Evolutionary conservation across 1,140 invertebrate genomes (phyloP).

Genomic region (Drosophila elegans): DNA sequence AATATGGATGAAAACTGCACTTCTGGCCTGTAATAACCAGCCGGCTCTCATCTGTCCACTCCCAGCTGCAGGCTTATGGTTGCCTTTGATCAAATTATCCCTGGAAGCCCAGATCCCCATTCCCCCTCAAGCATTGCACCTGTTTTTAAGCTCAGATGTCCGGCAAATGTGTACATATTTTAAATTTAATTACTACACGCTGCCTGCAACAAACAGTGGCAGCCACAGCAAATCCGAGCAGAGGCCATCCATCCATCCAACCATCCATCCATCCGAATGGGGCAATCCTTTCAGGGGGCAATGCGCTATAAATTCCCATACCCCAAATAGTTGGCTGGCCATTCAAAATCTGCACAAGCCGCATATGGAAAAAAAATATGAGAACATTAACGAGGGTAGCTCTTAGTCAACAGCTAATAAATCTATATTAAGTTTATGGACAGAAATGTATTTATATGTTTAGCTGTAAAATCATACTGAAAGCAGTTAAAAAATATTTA

Average conservation of each 20-base stretch:
- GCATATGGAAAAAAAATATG: constrained; percentile 40
- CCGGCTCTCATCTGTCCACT: constrained; percentile 21
- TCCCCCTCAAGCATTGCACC: constrained; percentile 38
- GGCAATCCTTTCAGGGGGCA: constrained; percentile 58
- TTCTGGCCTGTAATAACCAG: constrained; percentile 44
- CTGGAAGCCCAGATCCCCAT: not conserved
- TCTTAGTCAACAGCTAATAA: not conserved
- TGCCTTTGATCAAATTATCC: constrained; percentile 80
- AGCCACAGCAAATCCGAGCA: constrained; percentile 63
- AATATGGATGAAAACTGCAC: constrained; percentile 38
- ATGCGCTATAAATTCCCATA: constrained; percentile 59
- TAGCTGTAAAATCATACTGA: not conserved
- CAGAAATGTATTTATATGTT: no score
- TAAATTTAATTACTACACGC: constrained; percentile 80
- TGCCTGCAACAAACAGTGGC: constrained; percentile 55
- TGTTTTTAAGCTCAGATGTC: constrained; percentile 70
- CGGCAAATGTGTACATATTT: constrained; percentile 74
- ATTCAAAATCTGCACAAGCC: constrained; percentile 60
- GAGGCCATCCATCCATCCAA: constrained; percentile 38
- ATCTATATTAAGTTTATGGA: no score
- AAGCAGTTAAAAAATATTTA: no score
- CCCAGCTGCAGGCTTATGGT: constrained; percentile 54
- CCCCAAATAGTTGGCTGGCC: constrained; percentile 68
- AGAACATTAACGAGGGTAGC: constrained; percentile 30
- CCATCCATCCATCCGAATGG: constrained; percentile 44